phyloP scores from a whole-genome alignment of 2,797 vertebrate species.

The Sebastes wilsoni region DNA sequence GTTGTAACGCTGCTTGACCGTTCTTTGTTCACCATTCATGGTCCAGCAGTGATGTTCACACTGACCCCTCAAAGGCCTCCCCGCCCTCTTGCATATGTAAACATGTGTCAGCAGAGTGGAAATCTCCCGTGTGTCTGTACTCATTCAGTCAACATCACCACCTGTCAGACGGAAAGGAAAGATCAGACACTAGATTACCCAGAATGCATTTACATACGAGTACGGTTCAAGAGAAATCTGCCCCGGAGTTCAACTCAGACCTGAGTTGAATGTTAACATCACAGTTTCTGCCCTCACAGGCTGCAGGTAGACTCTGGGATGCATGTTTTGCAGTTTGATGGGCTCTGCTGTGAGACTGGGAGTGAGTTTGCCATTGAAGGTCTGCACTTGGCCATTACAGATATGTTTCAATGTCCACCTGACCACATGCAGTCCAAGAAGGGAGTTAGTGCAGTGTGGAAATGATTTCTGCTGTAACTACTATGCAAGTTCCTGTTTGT shows the following conservation, averaged over 20 bases:
- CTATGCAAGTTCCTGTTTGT: neutral
- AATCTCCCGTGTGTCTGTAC: neutral
- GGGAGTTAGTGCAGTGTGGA: neutral
- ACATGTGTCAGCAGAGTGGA: neutral
- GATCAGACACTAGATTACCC: conserved; percentile 26
- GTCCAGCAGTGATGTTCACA: neutral
- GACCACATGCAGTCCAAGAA: conserved; percentile 1
- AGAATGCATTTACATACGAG: conserved; percentile 22
- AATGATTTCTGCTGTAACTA: conserved; percentile 36
- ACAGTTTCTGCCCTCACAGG: neutral
- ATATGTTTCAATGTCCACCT: conserved; percentile 24
- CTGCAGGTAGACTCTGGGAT: conserved; percentile 15
- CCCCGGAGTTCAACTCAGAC: conserved; percentile 24
- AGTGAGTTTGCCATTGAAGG: conserved; percentile 41
- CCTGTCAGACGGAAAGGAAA: neutral
- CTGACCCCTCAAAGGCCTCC: neutral
- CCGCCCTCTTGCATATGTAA: neutral
- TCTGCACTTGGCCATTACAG: conserved; percentile 28
- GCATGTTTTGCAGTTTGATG: conserved; percentile 20
- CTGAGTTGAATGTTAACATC: conserved; percentile 40
- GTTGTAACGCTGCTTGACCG: neutral
- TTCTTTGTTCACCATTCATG: neutral
- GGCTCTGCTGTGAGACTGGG: conserved; percentile 17
- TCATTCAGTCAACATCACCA: conserved; percentile 22
- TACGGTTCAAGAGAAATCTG: conserved; percentile 22